Evolutionary conservation across 2,113 vertebrate genomes (phyloP).

Genomic region (Sceloporus undulatus): DNA sequence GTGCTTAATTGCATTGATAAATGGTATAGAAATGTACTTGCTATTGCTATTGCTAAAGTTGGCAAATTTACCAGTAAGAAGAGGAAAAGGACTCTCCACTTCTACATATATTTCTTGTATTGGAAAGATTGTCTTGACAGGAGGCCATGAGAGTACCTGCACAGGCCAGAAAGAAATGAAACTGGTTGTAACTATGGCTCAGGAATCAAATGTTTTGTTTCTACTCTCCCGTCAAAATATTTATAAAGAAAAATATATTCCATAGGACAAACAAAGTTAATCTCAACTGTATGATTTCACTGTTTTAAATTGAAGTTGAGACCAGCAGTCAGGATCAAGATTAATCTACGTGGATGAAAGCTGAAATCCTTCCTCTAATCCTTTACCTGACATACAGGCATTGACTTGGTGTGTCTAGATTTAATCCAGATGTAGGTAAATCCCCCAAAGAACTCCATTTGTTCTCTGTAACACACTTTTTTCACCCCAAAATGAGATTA

Average conservation of each 20-base stretch:
- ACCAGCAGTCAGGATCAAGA: not conserved
- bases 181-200: not conserved
- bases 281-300: not conserved
- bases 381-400: conserved; percentile 34
- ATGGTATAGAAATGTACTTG: too few species aligned
- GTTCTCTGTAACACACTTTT: not conserved
- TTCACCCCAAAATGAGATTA: not conserved
- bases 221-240: not conserved
- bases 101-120: too few species aligned
- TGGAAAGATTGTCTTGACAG: not conserved
- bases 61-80: too few species aligned
- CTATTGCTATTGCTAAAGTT: too few species aligned
- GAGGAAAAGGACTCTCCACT: too few species aligned
- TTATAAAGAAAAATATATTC: not conserved
- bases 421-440: conserved; percentile 7
- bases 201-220: not conserved
- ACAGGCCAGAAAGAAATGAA: not conserved
- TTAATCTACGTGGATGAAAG: conserved; percentile 21
- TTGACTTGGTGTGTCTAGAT: not conserved
- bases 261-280: not conserved
- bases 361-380: not conserved
- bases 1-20: too few species aligned
- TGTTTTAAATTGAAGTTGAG: conserved; percentile 1
- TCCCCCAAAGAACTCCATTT: not conserved
- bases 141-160: not conserved